Percentiles rank a stretch among this genome's conserved stretches.
phyloP scores from a whole-genome alignment of 1,140 invertebrate genomes.

The Drosophila sproati region DNA sequence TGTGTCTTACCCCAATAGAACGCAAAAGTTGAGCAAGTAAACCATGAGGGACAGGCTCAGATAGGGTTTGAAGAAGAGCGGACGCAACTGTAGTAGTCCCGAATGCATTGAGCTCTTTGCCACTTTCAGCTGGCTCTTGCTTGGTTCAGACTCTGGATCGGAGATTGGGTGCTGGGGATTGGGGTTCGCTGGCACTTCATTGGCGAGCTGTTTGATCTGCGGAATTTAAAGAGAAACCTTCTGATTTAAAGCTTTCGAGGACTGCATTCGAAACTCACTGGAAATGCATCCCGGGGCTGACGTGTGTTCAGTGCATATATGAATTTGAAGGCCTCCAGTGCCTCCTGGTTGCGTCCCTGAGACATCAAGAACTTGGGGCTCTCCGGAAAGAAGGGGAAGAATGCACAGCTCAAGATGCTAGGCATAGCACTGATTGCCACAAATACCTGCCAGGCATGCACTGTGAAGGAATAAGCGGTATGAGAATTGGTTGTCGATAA shows the following conservation, averaged over 20 bases:
- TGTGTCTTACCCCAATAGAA: constrained; percentile 56
- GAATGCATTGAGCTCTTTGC: constrained; percentile 34
- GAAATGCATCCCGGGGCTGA: constrained; percentile 86
- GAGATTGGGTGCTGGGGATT: constrained; percentile 2
- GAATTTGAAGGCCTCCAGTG: constrained; percentile 82
- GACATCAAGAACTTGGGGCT: constrained; percentile 94
- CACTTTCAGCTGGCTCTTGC: background rate
- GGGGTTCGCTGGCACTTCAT: constrained; percentile 50
- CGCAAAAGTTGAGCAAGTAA: constrained; percentile 75
- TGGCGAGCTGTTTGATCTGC: constrained; percentile 66
- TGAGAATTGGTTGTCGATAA: too few species aligned
- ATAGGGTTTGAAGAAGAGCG: constrained; percentile 69
- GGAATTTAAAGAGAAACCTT: too few species aligned
- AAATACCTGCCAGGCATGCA: constrained; percentile 92
- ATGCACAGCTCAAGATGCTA: constrained; percentile 87
- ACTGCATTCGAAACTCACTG: constrained; percentile 85
- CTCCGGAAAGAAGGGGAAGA: constrained; percentile 90
- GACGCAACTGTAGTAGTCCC: constrained; percentile 62
- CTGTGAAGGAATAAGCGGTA: constrained; percentile 72
- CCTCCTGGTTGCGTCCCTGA: constrained; percentile 88
- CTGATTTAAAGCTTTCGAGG: too few species aligned
- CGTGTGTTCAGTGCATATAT: constrained; percentile 86
- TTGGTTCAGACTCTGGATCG: background rate
- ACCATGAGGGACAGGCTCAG: constrained; percentile 65
- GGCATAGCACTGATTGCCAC: constrained; percentile 88